Evolutionary conservation across 2,797 vertebrate species (phyloP).

Genomic region (Sebastes hopkinsi): DNA sequence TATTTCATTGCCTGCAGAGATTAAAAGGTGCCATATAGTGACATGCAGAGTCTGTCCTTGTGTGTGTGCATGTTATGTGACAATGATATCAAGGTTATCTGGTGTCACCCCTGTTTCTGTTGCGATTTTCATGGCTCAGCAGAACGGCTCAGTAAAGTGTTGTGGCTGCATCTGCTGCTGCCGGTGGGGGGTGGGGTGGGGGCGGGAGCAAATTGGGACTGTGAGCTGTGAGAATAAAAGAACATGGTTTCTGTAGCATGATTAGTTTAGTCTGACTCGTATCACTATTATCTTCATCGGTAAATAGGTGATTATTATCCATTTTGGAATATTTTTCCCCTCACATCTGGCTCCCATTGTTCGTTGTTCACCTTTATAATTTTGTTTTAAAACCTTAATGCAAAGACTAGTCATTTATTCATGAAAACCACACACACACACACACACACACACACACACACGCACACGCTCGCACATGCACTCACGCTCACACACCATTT

Average conservation of each 20-base stretch:
- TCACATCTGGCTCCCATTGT: not conserved
- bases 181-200: conserved; percentile 33
- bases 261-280: not conserved
- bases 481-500: conserved; percentile 12
- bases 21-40: conserved; percentile 46
- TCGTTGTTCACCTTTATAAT: not conserved
- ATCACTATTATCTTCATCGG: not conserved
- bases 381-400: not conserved
- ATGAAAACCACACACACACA: not conserved
- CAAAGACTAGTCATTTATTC: conserved; percentile 5
- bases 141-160: conserved; percentile 64
- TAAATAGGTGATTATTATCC: not conserved
- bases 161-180: conserved; percentile 78
- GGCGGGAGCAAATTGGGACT: conserved; percentile 22
- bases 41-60: conserved; percentile 50
- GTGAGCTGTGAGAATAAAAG: not conserved
- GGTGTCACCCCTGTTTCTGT: conserved; percentile 45
- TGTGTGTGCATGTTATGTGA: conserved; percentile 10
- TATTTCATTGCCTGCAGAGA: conserved; percentile 9
- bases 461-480: not conserved
- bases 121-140: conserved; percentile 65
- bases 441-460: not conserved
- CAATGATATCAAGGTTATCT: conserved; percentile 52
- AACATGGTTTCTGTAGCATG: not conserved
- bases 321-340: not conserved